Evolutionary conservation across 2,797 vertebrate species (phyloP).

Genomic region (Galagoides demidoff): DNA sequence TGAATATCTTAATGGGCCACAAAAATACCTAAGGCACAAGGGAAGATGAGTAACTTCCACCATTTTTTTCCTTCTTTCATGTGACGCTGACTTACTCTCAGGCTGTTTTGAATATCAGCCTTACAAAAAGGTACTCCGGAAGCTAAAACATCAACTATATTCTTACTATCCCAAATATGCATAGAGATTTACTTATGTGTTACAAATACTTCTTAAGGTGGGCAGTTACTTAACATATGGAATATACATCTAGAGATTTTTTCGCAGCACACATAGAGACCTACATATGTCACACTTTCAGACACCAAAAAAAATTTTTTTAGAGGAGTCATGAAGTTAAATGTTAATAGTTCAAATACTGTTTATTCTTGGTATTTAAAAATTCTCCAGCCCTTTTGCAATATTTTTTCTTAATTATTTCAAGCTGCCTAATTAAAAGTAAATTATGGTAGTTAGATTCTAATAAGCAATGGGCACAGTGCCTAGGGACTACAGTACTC

Average conservation of each 20-base stretch:
- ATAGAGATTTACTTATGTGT: not conserved
- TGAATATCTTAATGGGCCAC: not conserved
- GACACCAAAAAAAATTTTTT: not conserved
- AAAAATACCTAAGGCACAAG: conserved; percentile 22
- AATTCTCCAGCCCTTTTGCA: not conserved
- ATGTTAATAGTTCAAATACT: not conserved
- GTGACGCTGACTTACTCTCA: not conserved
- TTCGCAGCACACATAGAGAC: not conserved
- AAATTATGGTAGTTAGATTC: not conserved
- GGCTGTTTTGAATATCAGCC: not conserved
- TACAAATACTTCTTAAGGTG: not conserved
- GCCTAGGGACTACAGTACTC: not conserved
- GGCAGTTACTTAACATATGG: not conserved
- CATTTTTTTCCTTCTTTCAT: not conserved
- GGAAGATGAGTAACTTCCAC: conserved; percentile 14
- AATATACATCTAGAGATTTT: not conserved
- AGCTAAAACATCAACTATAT: not conserved
- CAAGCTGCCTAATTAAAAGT: not conserved
- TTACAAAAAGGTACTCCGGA: not conserved
- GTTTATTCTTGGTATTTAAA: not conserved
- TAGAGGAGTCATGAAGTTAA: not conserved
- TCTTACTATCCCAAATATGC: not conserved
- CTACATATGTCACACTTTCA: not conserved
- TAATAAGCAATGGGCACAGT: not conserved
- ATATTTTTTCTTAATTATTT: not conserved